Evolutionary conservation across 1,140 invertebrate species (phyloP), one percentile per base, ranked within the genome.

Genomic region (Gonioctena quinquepunctata): DNA sequence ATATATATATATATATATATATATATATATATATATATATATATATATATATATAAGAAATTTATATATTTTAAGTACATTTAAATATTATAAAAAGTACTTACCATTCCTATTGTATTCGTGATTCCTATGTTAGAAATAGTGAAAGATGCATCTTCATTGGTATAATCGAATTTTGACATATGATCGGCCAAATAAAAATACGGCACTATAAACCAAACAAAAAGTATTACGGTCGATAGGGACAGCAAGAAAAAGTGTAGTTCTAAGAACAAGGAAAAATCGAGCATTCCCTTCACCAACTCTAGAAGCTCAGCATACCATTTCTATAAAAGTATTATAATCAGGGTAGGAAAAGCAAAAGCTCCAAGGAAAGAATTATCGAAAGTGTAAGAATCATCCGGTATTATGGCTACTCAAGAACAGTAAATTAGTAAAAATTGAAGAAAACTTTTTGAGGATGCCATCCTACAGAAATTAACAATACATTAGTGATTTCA

Each of bases 191-290:
- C 91, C 21, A 96, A 84, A 82, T 94, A 96, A 80, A 96, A 93
- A 84, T 96, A 96, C 28, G 94, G 94, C 57, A 95, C 92, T 75
- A 96, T 95, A 81, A 95, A 95, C 92, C 93, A 96, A 74, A 90
- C 91, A 82, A 95, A 96, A 18, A 96, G 85, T 33, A 95, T 87
- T 72, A 95, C 90, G 67, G 94, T 96, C 2, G 93, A 92, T 0
- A 95, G 72, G 60, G 92, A 93, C 73, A 96, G 90, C 5, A 96
- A 84, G 56, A 94, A 85, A 80, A 95, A 96, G 68, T 93, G 91
- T 27, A 90, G 83, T 79, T 93, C 92, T 77, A 90, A 85, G 79
- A 95, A 94, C 80, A 94, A 89, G n/a, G 91, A 89, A 70, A 94
- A 90, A 81, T 95, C 93, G 82, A 90, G 87, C 82, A 94, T 90